Evolutionary conservation across 2,888 invertebrate species (phyloP), one percentile per base, ranked within the genome.

Genomic region (Plagodis dolabraria): DNA sequence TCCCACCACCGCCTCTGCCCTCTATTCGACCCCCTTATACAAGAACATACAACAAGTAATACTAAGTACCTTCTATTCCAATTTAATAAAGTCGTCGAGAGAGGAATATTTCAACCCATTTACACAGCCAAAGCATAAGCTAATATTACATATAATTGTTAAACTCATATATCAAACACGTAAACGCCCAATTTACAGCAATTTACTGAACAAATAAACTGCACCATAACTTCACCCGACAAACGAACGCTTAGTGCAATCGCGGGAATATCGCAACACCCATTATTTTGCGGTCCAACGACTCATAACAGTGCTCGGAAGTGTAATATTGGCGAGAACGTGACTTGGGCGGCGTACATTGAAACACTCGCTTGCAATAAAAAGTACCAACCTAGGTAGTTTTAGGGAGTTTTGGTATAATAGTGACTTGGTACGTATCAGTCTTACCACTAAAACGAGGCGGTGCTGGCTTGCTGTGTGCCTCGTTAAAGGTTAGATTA

Each of bases 241-340:
- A 53, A 48, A 54, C 50, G 48, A 45, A 36, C 50, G 59, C 54
- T 55, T 50, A 47, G 49, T 56, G 51, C 60, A 57, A 61, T 56
- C 59, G 57, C 53, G 60, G 48, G 35, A 62, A 45, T 56, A 70
- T 69, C 64, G 65, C 57, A 43, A 53, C 49, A 57, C 42, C 54
- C 63, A 58, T 69, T 70, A 67, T 65, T 69, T 70, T 33, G 57
- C 64, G 55, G 64, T 71, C 66, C 71, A 74, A 64, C 63, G 74
- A 61, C 55, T 56, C 63, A 56, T 64, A 60, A 66, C 64, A 64
- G 57, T 57, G 56, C 49, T 53, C 49, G 36, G 45, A 53, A 56
- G 55, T 60, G 51, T 50, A 55, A 56, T 57, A 57, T 49, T 46
- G 51, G n/a, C 6, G 45, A 0, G 52, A 58, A 69, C 70, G 74